These are phyloP conservation scores for Pachypanchax playfairii DNA, from an alignment of 2,113 vertebrate species.

Conservation along the genomic window DNA sequence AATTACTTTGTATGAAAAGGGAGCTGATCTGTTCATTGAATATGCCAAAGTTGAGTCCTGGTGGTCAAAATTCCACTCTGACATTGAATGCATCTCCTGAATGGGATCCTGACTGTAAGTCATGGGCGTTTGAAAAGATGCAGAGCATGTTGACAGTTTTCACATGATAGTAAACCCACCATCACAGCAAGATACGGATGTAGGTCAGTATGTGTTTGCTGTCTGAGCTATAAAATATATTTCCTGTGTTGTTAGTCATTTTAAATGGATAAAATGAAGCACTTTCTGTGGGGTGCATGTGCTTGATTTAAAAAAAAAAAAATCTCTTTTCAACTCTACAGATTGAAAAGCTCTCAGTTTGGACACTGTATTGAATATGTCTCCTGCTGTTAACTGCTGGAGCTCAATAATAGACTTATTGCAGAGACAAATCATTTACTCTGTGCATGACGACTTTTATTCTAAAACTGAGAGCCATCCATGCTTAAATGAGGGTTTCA, in stretches of 20 bases:
- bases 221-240: constrained; percentile 36
- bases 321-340: constrained; percentile 23
- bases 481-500: background rate
- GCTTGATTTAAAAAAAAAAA: constrained; percentile 24
- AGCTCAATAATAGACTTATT: constrained; percentile 42
- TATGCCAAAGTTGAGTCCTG: constrained; percentile 4
- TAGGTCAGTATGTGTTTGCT: constrained; percentile 21
- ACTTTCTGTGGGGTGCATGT: constrained; percentile 29
- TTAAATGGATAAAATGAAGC: constrained; percentile 42
- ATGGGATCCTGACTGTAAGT: constrained; percentile 7
- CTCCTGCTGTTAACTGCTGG: constrained; percentile 41
- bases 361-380: constrained; percentile 34
- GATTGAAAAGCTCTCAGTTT: constrained; percentile 35
- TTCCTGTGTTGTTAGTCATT: constrained; percentile 25
- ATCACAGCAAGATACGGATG: constrained; percentile 9
- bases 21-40: constrained; percentile 27
- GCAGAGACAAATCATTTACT: constrained; percentile 16
- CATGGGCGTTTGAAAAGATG: constrained; percentile 16
- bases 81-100: constrained; percentile 6
- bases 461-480: constrained; percentile 7
- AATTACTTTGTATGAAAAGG: constrained; percentile 14
- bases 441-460: constrained; percentile 22
- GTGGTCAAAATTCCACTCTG: constrained; percentile 5
- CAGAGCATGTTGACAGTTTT: background rate
- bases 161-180: constrained; percentile 8